Evolutionary conservation across 2,113 vertebrate genomes (phyloP), one percentile per base, ranked within the genome.

Genomic region (Muntiacus reevesi): DNA sequence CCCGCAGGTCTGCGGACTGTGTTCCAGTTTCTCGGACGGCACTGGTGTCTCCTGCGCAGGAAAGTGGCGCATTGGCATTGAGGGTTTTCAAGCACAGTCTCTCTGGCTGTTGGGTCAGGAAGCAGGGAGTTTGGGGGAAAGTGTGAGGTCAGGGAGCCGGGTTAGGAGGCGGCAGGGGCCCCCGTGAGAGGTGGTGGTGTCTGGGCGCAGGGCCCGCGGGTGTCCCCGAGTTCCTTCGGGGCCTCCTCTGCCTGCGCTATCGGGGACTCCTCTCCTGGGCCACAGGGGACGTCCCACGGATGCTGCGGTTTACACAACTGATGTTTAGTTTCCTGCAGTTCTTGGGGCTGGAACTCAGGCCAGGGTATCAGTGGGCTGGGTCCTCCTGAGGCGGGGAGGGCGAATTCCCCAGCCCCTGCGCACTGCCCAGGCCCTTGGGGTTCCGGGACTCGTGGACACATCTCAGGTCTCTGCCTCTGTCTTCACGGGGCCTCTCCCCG

Each of bases 211-310:
- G 4, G 9, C 6, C 2, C 1, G 0, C 7, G 2, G 57, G 28
- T 5, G 19, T 7, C 43, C 0, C 52, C 0, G 40, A 3, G 27
- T 5, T 21, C 17, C 28, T 0, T 3, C 6, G 7, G 3, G n/a
- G 30, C 89, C 15, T 47, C 9, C 45, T 81, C 30, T 21, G 30
- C 33, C 55, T 3, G 45, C 10, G 1, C 3, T 19, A 0, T 52
- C 28, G 11, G 27, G 25, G 7, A 27, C 40, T 2, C 14, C 45
- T 3, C 7, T 30, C 50, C 45, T 23, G 17, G 17, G 52, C 87
- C 28, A 19, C 67, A 1, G 25, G 36, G 16, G 1, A 28, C 0
- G 6, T 11, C 9, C 12, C 90, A 23, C 12, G 3, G n/a, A 17
- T 0, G 17, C 33, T 33, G 76, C 7, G 1, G 76, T 57, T 52